These are phyloP conservation scores for Tachysurus fulvidraco DNA, from an alignment of 2,113 vertebrate species.

Conservation along the genomic window DNA sequence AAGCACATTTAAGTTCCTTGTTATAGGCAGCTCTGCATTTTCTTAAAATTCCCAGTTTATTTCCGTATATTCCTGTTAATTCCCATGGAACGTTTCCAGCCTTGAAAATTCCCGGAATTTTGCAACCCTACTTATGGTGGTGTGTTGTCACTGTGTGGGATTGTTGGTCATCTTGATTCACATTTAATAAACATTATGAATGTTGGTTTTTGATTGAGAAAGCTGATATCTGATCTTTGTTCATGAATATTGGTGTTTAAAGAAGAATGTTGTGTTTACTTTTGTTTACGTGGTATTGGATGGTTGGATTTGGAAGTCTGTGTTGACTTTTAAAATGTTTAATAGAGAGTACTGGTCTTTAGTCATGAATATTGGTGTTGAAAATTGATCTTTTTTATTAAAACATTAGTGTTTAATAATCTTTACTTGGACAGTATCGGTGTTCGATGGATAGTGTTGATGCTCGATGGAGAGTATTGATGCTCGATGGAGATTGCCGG, in stretches of 20 bases:
- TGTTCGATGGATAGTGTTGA: background rate
- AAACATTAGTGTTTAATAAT: background rate
- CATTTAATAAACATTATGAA: background rate
- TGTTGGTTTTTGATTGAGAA: background rate
- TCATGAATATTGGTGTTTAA: background rate
- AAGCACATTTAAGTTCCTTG: no score
- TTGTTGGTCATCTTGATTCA: no score
- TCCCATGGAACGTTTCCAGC: no score
- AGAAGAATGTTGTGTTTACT: background rate
- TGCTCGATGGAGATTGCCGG: background rate
- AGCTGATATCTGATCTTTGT: background rate
- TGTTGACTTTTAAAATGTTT: background rate
- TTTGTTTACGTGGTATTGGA: background rate
- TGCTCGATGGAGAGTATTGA: background rate
- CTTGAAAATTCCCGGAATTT: no score
- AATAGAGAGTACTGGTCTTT: background rate
- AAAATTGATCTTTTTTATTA: no score
- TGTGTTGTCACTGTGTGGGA: background rate
- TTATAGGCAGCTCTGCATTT: no score
- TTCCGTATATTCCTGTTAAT: no score
- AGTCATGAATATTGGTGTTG: background rate
- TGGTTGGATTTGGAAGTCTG: no score
- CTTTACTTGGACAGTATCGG: background rate
- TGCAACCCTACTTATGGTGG: no score
- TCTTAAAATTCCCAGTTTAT: no score